Base-by-base conservation (phyloP, 2,888 invertebrate species). In the Lithophane ornitopus region DNA sequence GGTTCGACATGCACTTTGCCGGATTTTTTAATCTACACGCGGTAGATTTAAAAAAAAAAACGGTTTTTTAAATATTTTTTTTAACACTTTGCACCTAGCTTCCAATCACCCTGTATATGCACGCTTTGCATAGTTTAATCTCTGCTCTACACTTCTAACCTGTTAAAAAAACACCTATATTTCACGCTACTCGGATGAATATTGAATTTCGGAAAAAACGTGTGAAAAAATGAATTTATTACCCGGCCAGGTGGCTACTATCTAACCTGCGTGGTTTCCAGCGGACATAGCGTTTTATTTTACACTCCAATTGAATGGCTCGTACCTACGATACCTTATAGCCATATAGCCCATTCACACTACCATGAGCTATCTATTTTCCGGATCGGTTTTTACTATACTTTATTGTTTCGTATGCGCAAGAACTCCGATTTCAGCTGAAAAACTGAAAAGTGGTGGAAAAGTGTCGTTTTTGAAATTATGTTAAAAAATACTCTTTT, bases 181-280 rank as follows among this genome's bases (percentile, higher is more conserved):
- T 49, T 11, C 39, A 14, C 46, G 41, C 26, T 7, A 69, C 26
- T 46, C n/a, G 66, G 3, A 62, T 72, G 62, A 62, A 80, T 80
- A 80, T 80, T 84, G 84, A 80, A 84, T 81, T 79, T 73, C 19
- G 8, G 19, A 22, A 73, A 81, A 84, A 63, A n/a, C n/a, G 80
- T 73, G 63, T 49, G 80, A 59, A 63, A 63, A 84, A 79, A 82
- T 78, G 56, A 59, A 80, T 79, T 72, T 68, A 65, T 72, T 65
- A 72, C 16, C 19, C 34, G 26, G 41, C 26, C 46, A 49, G n/a
- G 6, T 26, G 16, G 34, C 22, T 26, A 26, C 22, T 54, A 68
- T 68, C 67, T 61, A 73, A 84, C 67, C 74, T 59, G 59, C 19
- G 26, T 34, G 84, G 74, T 74, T 56, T 59, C 14, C 19, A 41